A percentile compares a stretch with the other conserved stretches of the same genome.
Evolutionary conservation across 2,888 invertebrate genomes (phyloP).

Genomic region (Patella pellucida): DNA sequence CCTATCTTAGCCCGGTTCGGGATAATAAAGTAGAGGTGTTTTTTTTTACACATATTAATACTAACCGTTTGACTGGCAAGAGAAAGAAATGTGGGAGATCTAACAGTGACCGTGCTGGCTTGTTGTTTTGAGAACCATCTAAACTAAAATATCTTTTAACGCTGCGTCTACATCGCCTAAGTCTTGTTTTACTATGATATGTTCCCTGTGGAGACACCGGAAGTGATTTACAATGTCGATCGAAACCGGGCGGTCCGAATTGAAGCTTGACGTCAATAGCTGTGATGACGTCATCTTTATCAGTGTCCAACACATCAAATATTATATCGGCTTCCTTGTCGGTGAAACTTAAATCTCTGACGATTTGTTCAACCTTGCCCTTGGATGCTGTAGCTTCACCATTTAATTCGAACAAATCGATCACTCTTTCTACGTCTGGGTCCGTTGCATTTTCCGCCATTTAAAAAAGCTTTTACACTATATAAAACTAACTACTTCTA

Average conservation of each 20-base stretch:
- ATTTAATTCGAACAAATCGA: constrained; percentile 11
- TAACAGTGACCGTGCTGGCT: neutral
- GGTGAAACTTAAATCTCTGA: constrained; percentile 45
- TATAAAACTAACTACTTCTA: too few relatives aligned
- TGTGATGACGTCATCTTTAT: constrained; percentile 57
- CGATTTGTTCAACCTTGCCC: constrained; percentile 40
- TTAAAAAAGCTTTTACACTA: too few relatives aligned
- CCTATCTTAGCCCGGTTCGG: too few relatives aligned
- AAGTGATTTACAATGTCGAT: neutral
- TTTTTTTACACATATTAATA: neutral
- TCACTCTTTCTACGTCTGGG: constrained; percentile 8
- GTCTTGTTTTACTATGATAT: neutral
- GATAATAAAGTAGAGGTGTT: too few relatives aligned
- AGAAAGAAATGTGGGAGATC: constrained; percentile 8
- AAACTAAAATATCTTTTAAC: neutral
- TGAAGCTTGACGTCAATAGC: constrained; percentile 33
- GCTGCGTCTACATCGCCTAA: neutral
- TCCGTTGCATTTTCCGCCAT: neutral
- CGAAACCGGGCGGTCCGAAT: neutral
- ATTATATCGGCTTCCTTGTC: constrained; percentile 53
- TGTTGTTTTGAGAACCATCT: neutral
- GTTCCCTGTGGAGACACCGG: neutral
- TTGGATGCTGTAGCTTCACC: constrained; percentile 29
- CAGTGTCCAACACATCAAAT: constrained; percentile 53
- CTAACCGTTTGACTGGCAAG: neutral